These are phyloP conservation scores for Limonius californicus DNA, from an alignment of 1,140 invertebrate species.

Conservation along the genomic window DNA sequence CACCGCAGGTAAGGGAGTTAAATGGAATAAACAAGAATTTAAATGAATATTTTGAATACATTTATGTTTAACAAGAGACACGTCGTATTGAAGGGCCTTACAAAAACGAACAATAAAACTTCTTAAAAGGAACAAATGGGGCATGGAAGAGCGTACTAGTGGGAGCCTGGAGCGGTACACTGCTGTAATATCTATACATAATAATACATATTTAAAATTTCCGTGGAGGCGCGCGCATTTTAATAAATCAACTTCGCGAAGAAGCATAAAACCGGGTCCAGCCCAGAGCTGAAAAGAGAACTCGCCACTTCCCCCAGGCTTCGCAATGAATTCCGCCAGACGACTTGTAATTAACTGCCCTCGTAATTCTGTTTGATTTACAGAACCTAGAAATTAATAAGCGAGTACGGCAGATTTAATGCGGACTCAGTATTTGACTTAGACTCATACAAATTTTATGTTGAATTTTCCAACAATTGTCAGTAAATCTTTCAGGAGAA, in stretches of 20 bases:
- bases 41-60: too few species aligned
- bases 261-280: neutral
- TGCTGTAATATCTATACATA: conserved; percentile 2
- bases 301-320: conserved; percentile 13
- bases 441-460: conserved; percentile 26
- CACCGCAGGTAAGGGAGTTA: too few species aligned
- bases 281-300: conserved; percentile 7
- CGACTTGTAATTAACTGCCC: conserved; percentile 40
- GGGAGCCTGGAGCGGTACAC: neutral
- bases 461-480: conserved; percentile 14
- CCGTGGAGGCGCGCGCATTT: conserved; percentile 3
- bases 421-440: conserved; percentile 41
- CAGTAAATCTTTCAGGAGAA: too few species aligned
- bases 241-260: conserved; percentile 4
- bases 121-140: conserved; percentile 1
- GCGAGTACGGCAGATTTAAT: conserved; percentile 36
- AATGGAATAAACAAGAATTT: too few species aligned
- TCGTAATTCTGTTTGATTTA: conserved; percentile 42
- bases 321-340: conserved; percentile 28
- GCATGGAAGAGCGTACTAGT: neutral
- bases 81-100: too few species aligned
- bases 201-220: conserved; percentile 7
- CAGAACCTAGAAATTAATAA: conserved; percentile 41
- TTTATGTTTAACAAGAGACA: too few species aligned
- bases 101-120: neutral